These are phyloP conservation scores for Callimorpha dominula DNA, from an alignment of 2,888 invertebrate species.

Conservation along the genomic window DNA sequence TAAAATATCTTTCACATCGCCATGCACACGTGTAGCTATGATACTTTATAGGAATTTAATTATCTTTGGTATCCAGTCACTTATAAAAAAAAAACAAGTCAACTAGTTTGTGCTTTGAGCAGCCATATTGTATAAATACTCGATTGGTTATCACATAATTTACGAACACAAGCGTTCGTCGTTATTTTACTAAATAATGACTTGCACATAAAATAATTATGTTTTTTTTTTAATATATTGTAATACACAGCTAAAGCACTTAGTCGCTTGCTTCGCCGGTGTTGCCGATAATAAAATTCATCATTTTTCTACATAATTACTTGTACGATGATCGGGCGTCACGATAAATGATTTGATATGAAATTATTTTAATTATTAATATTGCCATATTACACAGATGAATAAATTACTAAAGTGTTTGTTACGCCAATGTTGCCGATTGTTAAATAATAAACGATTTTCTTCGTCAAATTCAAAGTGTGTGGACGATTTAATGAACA, in stretches of 20 bases:
- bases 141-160: neutral
- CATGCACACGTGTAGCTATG: conserved; percentile 38
- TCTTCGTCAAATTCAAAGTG: neutral
- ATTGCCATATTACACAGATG: neutral
- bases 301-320: neutral
- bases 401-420: neutral
- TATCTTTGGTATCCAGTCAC: conserved; percentile 2
- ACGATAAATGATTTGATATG: neutral
- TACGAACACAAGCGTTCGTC: neutral
- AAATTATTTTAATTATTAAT: neutral
- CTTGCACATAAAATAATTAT: neutral
- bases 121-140: conserved; percentile 1
- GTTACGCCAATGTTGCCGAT: neutral
- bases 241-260: neutral
- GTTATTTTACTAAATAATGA: neutral
- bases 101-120: neutral
- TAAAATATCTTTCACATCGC: conserved; percentile 50
- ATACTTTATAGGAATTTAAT: neutral
- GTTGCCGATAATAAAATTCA: neutral
- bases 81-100: neutral
- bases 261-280: neutral
- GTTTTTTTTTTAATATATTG: neutral
- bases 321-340: neutral
- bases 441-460: neutral
- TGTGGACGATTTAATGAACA: neutral